These are phyloP conservation scores for Ceratina calcarata DNA, from an alignment of 1,140 invertebrate genomes.

Conservation along the genomic window DNA sequence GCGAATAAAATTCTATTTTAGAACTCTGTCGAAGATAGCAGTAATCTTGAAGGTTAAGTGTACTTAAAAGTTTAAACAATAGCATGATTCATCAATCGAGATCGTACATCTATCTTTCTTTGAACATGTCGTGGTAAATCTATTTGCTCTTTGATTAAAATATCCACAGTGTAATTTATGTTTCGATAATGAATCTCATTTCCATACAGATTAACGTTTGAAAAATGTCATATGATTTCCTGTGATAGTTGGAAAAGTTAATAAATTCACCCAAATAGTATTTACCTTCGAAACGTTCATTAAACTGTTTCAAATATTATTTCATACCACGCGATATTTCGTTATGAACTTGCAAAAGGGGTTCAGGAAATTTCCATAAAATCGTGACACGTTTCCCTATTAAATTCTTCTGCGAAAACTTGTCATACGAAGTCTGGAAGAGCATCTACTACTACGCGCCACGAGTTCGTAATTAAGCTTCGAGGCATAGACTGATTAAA, in stretches of 20 bases:
- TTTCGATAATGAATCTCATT: too few species aligned
- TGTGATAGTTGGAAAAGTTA: too few species aligned
- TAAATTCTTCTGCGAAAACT: constrained; percentile 23
- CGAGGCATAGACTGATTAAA: constrained; percentile 16
- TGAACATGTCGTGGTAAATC: too few species aligned
- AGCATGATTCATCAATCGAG: too few species aligned
- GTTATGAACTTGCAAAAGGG: not conserved
- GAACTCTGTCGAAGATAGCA: not conserved
- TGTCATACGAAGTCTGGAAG: constrained; percentile 18
- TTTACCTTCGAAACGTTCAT: too few species aligned
- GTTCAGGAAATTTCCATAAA: not conserved
- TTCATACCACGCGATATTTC: not conserved
- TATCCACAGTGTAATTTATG: too few species aligned
- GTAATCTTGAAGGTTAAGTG: not conserved
- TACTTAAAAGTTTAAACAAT: not conserved
- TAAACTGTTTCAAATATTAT: not conserved
- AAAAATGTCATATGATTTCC: too few species aligned
- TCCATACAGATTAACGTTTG: too few species aligned
- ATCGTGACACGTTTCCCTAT: not conserved
- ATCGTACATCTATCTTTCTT: too few species aligned
- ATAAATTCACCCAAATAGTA: too few species aligned
- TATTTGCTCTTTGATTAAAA: too few species aligned
- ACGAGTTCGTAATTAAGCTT: constrained; percentile 12
- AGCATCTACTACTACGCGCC: not conserved
- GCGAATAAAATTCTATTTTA: not conserved